These are phyloP conservation scores for Hipparchia sbordonii DNA, from an alignment of 2,888 invertebrate genomes.

Conservation along the genomic window DNA sequence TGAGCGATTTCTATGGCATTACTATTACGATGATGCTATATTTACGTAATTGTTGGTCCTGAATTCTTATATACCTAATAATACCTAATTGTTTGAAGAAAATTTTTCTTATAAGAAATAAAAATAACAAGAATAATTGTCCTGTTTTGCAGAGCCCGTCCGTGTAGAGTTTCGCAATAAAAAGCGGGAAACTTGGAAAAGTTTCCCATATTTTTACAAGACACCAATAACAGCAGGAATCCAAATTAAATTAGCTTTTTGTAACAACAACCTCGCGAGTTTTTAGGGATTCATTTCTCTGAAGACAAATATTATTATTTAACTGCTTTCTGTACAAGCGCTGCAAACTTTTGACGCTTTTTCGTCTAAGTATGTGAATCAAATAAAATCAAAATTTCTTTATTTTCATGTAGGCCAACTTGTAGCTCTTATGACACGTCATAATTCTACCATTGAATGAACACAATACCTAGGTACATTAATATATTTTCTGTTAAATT, in stretches of 20 bases:
- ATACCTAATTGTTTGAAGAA: slow-evolving; percentile 12
- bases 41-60: background rate
- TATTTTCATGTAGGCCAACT: no score
- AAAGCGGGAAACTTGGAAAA: slow-evolving; percentile 53
- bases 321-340: slow-evolving; percentile 9
- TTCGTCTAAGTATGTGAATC: no score
- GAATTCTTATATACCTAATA: slow-evolving; percentile 14
- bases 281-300: slow-evolving; percentile 37
- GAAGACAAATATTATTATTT: background rate
- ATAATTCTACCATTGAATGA: no score
- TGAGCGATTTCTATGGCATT: background rate
- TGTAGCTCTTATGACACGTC: no score
- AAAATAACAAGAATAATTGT: slow-evolving; percentile 43
- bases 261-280: slow-evolving; percentile 35
- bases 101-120: slow-evolving; percentile 24
- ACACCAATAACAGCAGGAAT: slow-evolving; percentile 53
- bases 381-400: no score
- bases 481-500: no score
- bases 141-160: slow-evolving; percentile 48
- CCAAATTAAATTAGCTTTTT: slow-evolving; percentile 67
- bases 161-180: slow-evolving; percentile 65
- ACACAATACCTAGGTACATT: no score
- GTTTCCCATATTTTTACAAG: slow-evolving; percentile 52
- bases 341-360: no score
- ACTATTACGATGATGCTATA: background rate